Evolutionary conservation across 2,797 vertebrate genomes (phyloP), one percentile per base, ranked within the genome.

Genomic region (Caiman crocodilus): DNA sequence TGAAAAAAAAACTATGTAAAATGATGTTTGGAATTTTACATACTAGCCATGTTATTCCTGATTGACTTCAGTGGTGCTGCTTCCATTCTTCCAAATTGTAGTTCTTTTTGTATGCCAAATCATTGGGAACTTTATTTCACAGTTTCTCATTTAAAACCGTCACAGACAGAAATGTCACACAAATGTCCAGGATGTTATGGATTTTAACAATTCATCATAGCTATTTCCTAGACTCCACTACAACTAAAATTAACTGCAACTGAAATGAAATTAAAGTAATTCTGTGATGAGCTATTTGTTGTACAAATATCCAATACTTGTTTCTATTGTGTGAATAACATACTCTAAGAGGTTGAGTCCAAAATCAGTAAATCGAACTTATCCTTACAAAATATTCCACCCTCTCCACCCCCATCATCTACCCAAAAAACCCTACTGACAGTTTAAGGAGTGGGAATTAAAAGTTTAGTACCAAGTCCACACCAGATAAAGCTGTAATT

Each of bases 401-500:
- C 28, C 0, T 0, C 73, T n/a, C n/a, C n/a, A n/a, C 87, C 74
- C 90, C 28, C 14, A 25, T 87, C 35, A 80, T 30, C 23, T 7
- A 71, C 32, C 3, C 4, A 32, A 56, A 79, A 79, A 89, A 89
- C 79, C 80, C 79, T 79, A 93, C 55, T 77, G 83, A 88, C 76
- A 79, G 26, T 90, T 80, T 65, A 85, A 90, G 87, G 81, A 79
- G 57, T 42, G 56, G 69, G 28, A 79, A 95, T 76, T 82, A 92
- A 93, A 95, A 93, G 92, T 84, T 89, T 91, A 90, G 79, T 94
- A 90, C 55, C 0, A 0, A 94, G 77, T 76, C 78, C 11, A 2
- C 60, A 83, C 82, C 82, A 96, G 94, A 90, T 88, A 97, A 97
- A 95, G 93, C 76, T 2, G 89, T 92, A 92, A 95, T 94, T 94